Conservation (phyloP, 2,113 vertebrate genomes). For the Perca flavescens region DNA sequence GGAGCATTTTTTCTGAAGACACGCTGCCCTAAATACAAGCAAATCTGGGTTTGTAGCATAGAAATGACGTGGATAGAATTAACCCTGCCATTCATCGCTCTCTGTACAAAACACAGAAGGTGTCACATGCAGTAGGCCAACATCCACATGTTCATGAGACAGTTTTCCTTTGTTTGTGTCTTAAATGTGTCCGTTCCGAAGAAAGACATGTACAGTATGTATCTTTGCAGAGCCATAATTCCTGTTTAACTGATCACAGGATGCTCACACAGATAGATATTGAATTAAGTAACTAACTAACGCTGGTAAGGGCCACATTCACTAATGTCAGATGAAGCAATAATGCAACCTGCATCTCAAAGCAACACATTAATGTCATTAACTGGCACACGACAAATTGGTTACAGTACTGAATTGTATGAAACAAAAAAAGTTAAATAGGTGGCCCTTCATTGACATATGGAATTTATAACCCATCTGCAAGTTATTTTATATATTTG, state of each 20-base stretch:
- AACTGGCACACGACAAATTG: neutral
- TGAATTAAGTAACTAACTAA: neutral
- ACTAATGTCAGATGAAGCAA: neutral
- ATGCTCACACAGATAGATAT: neutral
- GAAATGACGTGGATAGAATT: neutral
- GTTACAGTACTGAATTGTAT: neutral
- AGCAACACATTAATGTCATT: neutral
- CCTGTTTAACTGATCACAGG: too few species aligned
- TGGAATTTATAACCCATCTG: neutral
- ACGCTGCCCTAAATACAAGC: neutral
- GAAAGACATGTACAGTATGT: neutral
- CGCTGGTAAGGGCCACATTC: neutral
- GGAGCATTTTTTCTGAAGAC: neutral
- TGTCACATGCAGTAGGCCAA: neutral
- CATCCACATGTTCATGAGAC: neutral
- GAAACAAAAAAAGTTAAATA: neutral
- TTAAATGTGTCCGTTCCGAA: neutral
- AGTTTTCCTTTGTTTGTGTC: neutral
- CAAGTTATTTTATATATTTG: conserved; percentile 25
- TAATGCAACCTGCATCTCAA: neutral
- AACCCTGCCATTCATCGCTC: neutral
- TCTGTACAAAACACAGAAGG: neutral
- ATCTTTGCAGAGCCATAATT: neutral
- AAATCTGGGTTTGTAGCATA: neutral
- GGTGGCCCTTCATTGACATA: neutral